phyloP scores from a whole-genome alignment of 2,888 invertebrate species.

The Clusia tigrina region DNA sequence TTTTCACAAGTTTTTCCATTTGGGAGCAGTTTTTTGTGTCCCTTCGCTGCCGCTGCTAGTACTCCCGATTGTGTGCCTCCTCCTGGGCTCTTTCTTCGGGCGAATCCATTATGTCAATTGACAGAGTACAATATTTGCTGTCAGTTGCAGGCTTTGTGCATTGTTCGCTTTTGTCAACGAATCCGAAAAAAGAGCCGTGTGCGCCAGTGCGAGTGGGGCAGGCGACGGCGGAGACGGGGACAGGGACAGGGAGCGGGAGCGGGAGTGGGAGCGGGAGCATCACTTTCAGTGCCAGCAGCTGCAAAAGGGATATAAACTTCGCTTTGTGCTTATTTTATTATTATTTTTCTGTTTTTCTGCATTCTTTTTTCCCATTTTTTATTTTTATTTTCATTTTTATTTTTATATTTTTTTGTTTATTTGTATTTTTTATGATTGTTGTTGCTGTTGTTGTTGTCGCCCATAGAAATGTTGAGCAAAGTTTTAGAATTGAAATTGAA shows the following conservation, averaged over 20 bases:
- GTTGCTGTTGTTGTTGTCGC: not conserved
- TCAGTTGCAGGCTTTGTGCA: conserved; percentile 60
- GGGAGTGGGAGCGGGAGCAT: conserved; percentile 22
- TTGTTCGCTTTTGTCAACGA: conserved; percentile 37
- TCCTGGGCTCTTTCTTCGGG: too few species aligned
- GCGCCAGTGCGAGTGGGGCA: too few species aligned
- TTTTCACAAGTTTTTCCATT: conserved; percentile 11
- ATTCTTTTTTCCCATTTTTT: too few species aligned
- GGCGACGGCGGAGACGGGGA: too few species aligned
- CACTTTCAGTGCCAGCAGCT: conserved; percentile 8
- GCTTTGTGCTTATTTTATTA: conserved; percentile 1
- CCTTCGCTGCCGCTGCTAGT: too few species aligned
- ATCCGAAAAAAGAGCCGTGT: too few species aligned
- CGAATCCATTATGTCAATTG: conserved; percentile 64
- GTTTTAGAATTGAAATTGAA: conserved; percentile 22
- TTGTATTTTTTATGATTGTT: too few species aligned
- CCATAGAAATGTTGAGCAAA: not conserved
- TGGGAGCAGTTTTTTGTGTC: not conserved
- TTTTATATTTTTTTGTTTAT: too few species aligned
- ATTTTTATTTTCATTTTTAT: too few species aligned
- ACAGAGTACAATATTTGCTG: conserved; percentile 64
- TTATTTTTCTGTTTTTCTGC: conserved; percentile 6
- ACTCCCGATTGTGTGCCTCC: too few species aligned
- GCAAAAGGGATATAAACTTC: conserved; percentile 2
- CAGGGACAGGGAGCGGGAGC: conserved; percentile 22